Percentiles rank a stretch among this genome's conserved stretches.
Conservation (phyloP, 2,113 vertebrate genomes). For the Eptesicus fuscus region DNA sequence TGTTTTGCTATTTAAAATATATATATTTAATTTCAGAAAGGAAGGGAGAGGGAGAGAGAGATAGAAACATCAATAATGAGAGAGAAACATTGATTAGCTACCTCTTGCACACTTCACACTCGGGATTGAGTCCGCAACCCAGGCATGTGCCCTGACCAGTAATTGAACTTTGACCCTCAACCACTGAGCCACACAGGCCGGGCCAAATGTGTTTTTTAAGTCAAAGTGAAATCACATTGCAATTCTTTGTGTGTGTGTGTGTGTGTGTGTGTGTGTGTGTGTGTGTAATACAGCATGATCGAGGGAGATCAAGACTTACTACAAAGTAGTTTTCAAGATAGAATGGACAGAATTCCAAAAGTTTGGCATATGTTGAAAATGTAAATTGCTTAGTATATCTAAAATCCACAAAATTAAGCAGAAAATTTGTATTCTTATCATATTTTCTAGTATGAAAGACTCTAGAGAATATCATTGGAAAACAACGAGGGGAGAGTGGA, state of each 20-base stretch:
- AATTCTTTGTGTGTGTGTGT: not conserved
- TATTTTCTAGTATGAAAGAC: not conserved
- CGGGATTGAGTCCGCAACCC: too few relatives aligned
- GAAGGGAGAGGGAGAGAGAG: too few relatives aligned
- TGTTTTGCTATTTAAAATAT: not conserved
- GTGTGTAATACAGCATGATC: too few relatives aligned
- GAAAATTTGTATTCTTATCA: not conserved
- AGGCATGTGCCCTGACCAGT: too few relatives aligned
- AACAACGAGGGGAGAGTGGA: not conserved
- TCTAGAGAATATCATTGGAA: too few relatives aligned
- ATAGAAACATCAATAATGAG: too few relatives aligned
- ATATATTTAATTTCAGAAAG: too few relatives aligned
- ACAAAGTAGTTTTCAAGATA: not conserved
- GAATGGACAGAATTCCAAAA: constrained; percentile 38
- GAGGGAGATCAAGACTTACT: not conserved
- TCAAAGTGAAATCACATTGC: not conserved
- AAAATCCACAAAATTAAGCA: constrained; percentile 5
- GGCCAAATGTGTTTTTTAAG: not conserved
- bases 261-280: too few relatives aligned
- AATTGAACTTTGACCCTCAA: too few relatives aligned
- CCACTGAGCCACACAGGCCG: too few relatives aligned
- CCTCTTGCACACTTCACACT: too few relatives aligned
- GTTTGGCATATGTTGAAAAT: not conserved
- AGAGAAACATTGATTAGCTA: too few relatives aligned
- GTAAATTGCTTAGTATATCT: not conserved